Base-by-base conservation (phyloP, 1,140 invertebrate species). In the Pogonomyrmex barbatus region DNA sequence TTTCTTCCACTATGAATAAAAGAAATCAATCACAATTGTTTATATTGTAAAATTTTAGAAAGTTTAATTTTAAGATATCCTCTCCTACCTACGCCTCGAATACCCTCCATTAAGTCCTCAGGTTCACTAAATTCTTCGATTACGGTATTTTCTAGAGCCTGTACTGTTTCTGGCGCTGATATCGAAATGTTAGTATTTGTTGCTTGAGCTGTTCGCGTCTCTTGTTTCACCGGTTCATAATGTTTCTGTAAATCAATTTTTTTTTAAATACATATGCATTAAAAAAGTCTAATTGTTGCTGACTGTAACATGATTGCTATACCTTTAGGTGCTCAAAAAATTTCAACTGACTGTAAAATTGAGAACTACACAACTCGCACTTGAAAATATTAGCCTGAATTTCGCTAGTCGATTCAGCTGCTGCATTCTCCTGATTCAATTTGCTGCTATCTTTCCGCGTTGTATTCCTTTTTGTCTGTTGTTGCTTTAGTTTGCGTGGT, bases 21-120 rank as follows among this genome's bases (percentile, higher is more conserved):
- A 47, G 58, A 47, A 1, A 8, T 4, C n/a, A 71, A 56, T 36
- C 36, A 47, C 4, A 76, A 1, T 36, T 79, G 4, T 47, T 58
- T 30, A 6, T 42, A n/a, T 60, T 9, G 5, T 17, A 2, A 50
- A 52, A 17, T 36, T 85, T 67, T 45, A 50, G 45, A 30, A 68
- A 70, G 68, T 33, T 75, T 84, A 12, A 52, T 36, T 4, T 42
- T 24, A 42, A 63, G 1, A 14, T 9, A 79, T 60, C 56, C n/a
- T 9, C 24, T 89, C 94, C 90, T 68, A 95, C 97, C 97, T 56
- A 96, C 96, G 89, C 96, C 96, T 81, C 97, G 95, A 85, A 97
- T 97, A 85, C 97, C 97, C 92, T 97, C 97, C 96, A 98, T 97
- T 92, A 98, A 95, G 93, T 98, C 97, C 93, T 98, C 97, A 0